Conservation (phyloP, 2,113 vertebrate species). For the Antechinus flavipes region DNA sequence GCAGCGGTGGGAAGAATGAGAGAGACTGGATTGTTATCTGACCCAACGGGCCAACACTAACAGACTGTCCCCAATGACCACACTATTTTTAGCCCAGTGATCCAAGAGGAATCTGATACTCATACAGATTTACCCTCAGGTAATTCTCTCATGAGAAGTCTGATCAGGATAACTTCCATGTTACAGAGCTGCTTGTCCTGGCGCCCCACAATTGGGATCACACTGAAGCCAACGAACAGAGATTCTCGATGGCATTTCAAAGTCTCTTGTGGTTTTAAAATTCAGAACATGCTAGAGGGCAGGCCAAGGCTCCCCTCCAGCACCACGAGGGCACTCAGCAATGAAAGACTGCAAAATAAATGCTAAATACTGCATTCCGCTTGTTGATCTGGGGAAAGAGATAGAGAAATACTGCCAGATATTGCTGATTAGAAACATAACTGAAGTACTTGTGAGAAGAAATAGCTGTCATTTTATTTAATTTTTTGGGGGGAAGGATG, state of each 20-base stretch:
- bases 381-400: conserved; percentile 5
- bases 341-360: background rate
- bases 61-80: conserved; percentile 67
- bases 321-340: background rate
- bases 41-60: conserved; percentile 74
- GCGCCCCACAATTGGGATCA: conserved; percentile 47
- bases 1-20: background rate
- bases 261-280: conserved; percentile 47
- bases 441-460: background rate
- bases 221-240: conserved; percentile 24
- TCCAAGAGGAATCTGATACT: conserved; percentile 65
- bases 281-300: conserved; percentile 29
- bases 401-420: conserved; percentile 6
- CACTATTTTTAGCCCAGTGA: conserved; percentile 64
- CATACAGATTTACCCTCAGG: conserved; percentile 73
- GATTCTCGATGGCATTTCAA: background rate
- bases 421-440: background rate
- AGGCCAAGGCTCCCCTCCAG: conserved; percentile 39
- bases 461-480: background rate
- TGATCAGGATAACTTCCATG: conserved; percentile 51
- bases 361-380: background rate
- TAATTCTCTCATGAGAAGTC: conserved; percentile 43
- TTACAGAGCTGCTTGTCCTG: conserved; percentile 54
- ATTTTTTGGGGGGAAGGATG: background rate
- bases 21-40: conserved; percentile 68